Evolutionary conservation across 2,888 invertebrate species (phyloP).

Genomic region (Cataglyphis rosenhaueri): DNA sequence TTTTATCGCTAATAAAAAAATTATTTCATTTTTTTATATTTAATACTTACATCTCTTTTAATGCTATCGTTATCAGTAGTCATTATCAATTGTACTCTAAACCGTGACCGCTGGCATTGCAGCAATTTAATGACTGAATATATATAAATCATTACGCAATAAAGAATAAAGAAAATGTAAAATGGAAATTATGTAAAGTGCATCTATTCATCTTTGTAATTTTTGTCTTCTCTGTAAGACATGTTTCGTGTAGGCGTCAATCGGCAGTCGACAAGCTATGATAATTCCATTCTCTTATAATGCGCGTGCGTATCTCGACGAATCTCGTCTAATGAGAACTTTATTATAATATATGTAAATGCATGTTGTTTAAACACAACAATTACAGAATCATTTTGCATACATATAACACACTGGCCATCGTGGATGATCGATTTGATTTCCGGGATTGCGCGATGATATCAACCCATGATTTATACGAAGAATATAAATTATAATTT

Average conservation of each 20-base stretch:
- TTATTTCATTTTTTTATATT: neutral
- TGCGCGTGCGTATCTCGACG: neutral
- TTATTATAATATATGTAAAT: slow-evolving; percentile 42
- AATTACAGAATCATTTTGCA: neutral
- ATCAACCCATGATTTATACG: neutral
- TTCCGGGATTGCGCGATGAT: slow-evolving; percentile 24
- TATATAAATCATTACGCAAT: neutral
- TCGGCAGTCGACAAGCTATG: slow-evolving; percentile 9
- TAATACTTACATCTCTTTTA: neutral
- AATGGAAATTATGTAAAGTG: neutral
- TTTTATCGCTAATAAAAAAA: neutral
- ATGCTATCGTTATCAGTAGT: neutral
- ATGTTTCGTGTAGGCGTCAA: slow-evolving; percentile 19
- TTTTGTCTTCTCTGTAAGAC: slow-evolving; percentile 1
- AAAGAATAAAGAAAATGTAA: neutral
- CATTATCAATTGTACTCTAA: neutral
- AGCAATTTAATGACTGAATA: slow-evolving; percentile 18
- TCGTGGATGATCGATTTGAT: neutral
- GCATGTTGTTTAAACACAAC: slow-evolving; percentile 2
- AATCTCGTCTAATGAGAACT: slow-evolving; percentile 21
- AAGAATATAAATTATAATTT: neutral
- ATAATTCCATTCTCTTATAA: slow-evolving; percentile 30
- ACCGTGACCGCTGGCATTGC: neutral
- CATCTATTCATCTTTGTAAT: neutral
- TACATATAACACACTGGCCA: neutral